A percentile compares a stretch with the other conserved stretches of the same genome.
phyloP scores from a whole-genome alignment of 2,113 vertebrate genomes.

The Hemichromis elongatus region DNA sequence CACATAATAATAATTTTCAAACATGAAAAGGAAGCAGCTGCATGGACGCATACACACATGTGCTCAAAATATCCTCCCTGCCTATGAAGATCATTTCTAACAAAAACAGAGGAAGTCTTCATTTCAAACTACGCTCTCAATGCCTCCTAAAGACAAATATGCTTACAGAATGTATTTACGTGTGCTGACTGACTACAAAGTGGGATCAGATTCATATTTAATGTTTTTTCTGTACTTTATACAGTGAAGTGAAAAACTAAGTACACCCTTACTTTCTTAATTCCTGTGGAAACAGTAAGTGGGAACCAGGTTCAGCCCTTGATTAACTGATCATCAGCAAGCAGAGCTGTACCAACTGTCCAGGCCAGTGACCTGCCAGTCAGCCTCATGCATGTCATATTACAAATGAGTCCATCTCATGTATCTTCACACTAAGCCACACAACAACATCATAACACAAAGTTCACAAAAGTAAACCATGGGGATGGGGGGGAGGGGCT shows the following conservation, averaged over 20 bases:
- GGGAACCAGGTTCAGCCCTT: not conserved
- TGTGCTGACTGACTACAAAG: conserved; percentile 1
- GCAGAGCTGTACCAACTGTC: too few relatives aligned
- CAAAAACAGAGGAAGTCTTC: not conserved
- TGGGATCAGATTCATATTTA: conserved; percentile 1
- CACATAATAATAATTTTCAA: not conserved
- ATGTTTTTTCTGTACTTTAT: not conserved
- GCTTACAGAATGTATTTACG: not conserved
- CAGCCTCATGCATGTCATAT: too few relatives aligned
- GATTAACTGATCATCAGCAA: too few relatives aligned
- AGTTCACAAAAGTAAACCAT: too few relatives aligned
- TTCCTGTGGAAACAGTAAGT: too few relatives aligned
- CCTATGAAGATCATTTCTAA: conserved; percentile 5
- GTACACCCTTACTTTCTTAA: not conserved
- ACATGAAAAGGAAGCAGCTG: not conserved
- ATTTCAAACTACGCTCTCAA: not conserved
- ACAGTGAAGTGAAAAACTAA: not conserved
- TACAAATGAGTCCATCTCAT: not conserved
- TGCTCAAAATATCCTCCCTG: not conserved
- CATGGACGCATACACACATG: not conserved
- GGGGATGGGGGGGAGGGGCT: too few relatives aligned
- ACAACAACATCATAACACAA: not conserved
- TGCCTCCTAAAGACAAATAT: not conserved
- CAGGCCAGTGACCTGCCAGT: not conserved
- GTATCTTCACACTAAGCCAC: too few relatives aligned